Evolutionary conservation across 2,113 vertebrate genomes (phyloP).

Genomic region (Tretioscincus oriximinensis): DNA sequence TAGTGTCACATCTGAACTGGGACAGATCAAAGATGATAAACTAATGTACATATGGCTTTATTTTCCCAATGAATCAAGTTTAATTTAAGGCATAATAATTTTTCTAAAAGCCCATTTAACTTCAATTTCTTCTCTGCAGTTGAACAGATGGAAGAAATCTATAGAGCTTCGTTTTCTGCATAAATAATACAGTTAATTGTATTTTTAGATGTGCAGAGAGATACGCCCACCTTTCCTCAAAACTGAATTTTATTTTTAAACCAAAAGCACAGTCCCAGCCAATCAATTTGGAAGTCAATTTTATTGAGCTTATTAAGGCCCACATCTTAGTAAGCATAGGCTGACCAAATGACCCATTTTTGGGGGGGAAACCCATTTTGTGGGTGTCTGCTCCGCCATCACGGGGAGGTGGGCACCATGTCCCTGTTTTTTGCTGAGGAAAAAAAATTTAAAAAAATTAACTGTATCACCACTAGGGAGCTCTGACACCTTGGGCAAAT

Average conservation of each 20-base stretch:
- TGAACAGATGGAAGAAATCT: slow-evolving; percentile 63
- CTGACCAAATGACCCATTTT: not conserved
- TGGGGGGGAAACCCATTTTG: too few species aligned
- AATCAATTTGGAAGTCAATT: not conserved
- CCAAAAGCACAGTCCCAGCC: not conserved
- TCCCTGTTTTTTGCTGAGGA: too few species aligned
- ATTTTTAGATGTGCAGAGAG: slow-evolving; percentile 15
- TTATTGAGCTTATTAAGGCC: not conserved
- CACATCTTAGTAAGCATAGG: not conserved
- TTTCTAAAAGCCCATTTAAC: slow-evolving; percentile 62
- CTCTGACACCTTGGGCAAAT: too few species aligned
- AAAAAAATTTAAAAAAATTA: too few species aligned
- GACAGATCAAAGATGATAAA: too few species aligned
- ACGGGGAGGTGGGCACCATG: too few species aligned
- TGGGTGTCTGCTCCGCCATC: too few species aligned
- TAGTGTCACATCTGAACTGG: not conserved
- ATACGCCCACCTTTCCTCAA: not conserved
- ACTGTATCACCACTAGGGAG: too few species aligned
- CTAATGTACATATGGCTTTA: too few species aligned
- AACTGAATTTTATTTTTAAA: slow-evolving; percentile 10
- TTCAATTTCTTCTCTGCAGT: slow-evolving; percentile 52
- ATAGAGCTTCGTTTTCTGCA: slow-evolving; percentile 44
- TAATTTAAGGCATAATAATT: slow-evolving; percentile 57
- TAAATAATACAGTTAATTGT: slow-evolving; percentile 42
- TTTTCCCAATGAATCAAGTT: slow-evolving; percentile 63